Conservation (phyloP, 2,797 vertebrate species). For the Philypnodon macrostomus region DNA sequence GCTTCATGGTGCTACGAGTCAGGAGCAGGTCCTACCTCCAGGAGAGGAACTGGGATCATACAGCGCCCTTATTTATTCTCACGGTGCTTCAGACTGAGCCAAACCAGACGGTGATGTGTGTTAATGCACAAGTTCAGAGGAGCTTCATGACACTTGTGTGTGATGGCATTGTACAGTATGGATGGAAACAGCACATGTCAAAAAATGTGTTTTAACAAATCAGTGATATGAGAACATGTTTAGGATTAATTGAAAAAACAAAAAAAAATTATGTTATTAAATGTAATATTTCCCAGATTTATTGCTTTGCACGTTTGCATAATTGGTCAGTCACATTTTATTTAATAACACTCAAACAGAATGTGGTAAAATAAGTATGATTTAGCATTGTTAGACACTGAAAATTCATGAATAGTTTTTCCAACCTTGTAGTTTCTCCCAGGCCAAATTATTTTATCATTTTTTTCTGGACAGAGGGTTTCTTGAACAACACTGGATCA, state of each 20-base stretch:
- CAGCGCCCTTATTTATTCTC: neutral
- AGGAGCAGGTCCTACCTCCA: slow-evolving; percentile 3
- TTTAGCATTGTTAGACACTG: neutral
- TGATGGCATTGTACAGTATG: neutral
- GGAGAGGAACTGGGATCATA: neutral
- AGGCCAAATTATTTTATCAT: neutral
- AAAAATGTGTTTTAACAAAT: neutral
- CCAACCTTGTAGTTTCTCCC: neutral
- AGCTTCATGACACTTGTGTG: neutral
- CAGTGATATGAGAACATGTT: neutral
- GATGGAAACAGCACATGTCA: neutral
- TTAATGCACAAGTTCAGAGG: slow-evolving; percentile 5
- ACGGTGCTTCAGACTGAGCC: slow-evolving; percentile 1
- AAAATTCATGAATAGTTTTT: too few species aligned
- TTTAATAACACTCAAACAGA: neutral
- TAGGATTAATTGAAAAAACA: too few species aligned
- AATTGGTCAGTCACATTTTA: neutral
- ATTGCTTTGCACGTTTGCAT: neutral
- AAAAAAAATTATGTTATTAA: too few species aligned
- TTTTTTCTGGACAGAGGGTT: neutral
- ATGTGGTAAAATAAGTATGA: too few species aligned
- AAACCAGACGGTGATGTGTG: neutral
- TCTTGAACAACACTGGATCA: neutral
- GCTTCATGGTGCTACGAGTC: slow-evolving; percentile 66
- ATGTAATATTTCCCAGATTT: neutral